Evolutionary conservation across 2,113 vertebrate genomes (phyloP), one percentile per base, ranked within the genome.

Genomic region (Ochotona curzoniae): DNA sequence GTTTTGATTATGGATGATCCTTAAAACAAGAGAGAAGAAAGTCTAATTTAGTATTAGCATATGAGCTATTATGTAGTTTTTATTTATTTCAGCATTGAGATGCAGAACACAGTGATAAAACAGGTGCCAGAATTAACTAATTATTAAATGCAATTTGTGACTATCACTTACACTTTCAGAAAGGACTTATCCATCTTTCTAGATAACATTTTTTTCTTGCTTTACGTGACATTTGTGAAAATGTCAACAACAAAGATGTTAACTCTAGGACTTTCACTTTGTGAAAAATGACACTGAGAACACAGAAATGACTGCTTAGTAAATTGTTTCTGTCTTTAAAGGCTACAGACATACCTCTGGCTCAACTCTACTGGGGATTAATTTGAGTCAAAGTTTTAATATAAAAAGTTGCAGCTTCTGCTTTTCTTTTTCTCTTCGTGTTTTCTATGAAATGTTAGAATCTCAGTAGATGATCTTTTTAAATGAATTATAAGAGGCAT

Each of bases 1-100:
- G 67, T 26, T 78, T 91, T 76, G 57, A 63, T 81, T 89, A 89
- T 76, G 85, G 32, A 85, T 60, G 47, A 92, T 82, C 86, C 86
- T 92, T 25, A 82, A 66, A 75, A 94, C 73, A 75, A 38, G 15
- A 83, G 83, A 71, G 54, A 26, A 3, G 92, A 86, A 79, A 84
- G 18, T 8, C 0, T 26, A 14, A 87, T 90, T 94, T 83, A 49
- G 69, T 18, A 73, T 44, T 93, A 57, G 7, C 70, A 54, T 91
- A 87, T 25, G 84, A 49, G 38, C 83, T 70, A 1, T 70, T 44
- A 44, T 44, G 38, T 44, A 44, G 38, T 4, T 44, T 44, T 44
- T 44, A 44, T 82, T 84, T 71, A 66, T 21, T n/a, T 67, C 67
- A 73, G 67, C 51, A 49, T 32, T 78, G 51, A 96, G 73, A 60